A percentile compares a stretch with the other conserved stretches of the same genome.
Conservation (phyloP, 1,140 invertebrate genomes). For the Drosophila dunni region DNA sequence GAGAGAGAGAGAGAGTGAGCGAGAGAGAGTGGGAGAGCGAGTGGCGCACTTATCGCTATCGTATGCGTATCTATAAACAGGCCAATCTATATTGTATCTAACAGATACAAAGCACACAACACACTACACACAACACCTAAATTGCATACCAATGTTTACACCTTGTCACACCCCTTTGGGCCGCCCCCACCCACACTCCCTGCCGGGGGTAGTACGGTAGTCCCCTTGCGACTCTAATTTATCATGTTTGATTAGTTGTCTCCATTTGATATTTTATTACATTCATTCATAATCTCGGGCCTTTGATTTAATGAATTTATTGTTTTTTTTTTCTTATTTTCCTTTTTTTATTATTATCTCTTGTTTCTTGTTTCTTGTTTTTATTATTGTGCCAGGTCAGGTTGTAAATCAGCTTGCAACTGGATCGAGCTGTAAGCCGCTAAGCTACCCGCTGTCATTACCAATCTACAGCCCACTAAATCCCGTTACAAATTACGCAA, state of each 20-base stretch:
- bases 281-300: conserved; percentile 74
- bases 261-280: conserved; percentile 72
- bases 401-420: conserved; percentile 65
- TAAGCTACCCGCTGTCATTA: not conserved
- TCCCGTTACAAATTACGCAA: conserved; percentile 17
- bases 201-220: conserved; percentile 49
- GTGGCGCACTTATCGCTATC: conserved; percentile 20
- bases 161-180: conserved; percentile 46
- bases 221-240: conserved; percentile 54
- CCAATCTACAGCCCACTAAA: not conserved
- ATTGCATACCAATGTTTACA: conserved; percentile 82
- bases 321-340: conserved; percentile 30
- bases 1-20: conserved; percentile 10
- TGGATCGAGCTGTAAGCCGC: conserved; percentile 15
- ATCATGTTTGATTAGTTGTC: conserved; percentile 81
- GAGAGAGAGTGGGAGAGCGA: not conserved
- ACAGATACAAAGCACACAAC: conserved; percentile 59
- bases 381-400: conserved; percentile 76
- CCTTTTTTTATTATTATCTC: conserved; percentile 23
- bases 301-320: conserved; percentile 76
- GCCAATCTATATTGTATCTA: conserved; percentile 78
- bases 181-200: not conserved
- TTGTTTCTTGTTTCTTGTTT: conserved; percentile 34
- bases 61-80: conserved; percentile 53
- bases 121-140: conserved; percentile 59